These are phyloP conservation scores for Oikopleura albicans DNA, from an alignment of 23 tunicate species.

Conservation along the genomic window DNA sequence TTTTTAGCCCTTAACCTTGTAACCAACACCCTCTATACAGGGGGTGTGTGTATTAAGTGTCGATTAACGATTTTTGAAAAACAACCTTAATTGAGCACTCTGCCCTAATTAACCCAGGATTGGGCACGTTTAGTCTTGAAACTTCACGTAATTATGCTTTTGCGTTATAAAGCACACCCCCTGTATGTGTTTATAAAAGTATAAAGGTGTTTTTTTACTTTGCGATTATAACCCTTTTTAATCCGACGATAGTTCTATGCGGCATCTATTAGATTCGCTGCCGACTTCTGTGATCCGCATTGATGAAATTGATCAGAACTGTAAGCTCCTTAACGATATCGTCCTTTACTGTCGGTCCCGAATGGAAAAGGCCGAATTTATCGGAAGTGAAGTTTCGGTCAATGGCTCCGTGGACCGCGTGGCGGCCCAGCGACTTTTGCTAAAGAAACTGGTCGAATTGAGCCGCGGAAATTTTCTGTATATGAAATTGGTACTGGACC, in stretches of 20 bases:
- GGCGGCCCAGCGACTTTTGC: conserved; percentile 47
- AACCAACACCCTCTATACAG: too few relatives aligned
- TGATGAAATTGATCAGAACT: background rate
- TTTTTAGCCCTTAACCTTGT: too few relatives aligned
- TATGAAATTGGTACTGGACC: conserved; percentile 59
- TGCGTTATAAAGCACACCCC: too few relatives aligned
- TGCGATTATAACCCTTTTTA: too few relatives aligned
- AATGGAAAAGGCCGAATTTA: background rate
- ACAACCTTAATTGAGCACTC: too few relatives aligned
- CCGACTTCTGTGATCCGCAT: background rate
- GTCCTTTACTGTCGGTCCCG: conserved; percentile 5
- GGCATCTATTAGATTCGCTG: background rate
- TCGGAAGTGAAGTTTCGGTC: background rate
- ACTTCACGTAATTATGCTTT: too few relatives aligned
- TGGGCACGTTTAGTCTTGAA: too few relatives aligned
- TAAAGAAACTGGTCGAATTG: conserved; percentile 28
- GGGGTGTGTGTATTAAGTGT: too few relatives aligned
- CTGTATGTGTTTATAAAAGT: too few relatives aligned
- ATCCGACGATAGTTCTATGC: background rate
- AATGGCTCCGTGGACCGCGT: conserved; percentile 32
- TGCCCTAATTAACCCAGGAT: too few relatives aligned
- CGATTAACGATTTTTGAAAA: too few relatives aligned
- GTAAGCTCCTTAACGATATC: background rate
- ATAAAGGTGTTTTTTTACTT: too few relatives aligned
- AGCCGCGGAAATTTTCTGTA: conserved; percentile 62